Base-by-base conservation (phyloP, 53 echinoderm and acorn worm species). In the Echinometra lucunter region DNA sequence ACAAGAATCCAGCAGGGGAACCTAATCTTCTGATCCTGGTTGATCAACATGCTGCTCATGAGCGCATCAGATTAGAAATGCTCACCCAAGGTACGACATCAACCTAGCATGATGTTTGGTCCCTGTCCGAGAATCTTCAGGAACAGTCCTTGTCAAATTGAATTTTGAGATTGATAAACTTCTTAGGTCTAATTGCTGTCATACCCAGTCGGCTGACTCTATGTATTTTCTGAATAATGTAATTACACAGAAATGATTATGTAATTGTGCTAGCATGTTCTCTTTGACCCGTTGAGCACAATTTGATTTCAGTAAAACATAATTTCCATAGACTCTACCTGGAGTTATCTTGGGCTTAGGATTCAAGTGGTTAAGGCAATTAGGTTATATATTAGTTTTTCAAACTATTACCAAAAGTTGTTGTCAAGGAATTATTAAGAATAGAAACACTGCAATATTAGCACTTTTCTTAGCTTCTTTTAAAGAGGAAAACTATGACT, bases 41-140 rank as follows among this genome's bases (percentile, higher is more conserved):
- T 44, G 99, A 99, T 93, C 99, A 99, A 88, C 99, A 99, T 96
- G 99, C 99, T 92, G 99, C 99, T 1, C 99, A 99, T 93, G 99
- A 99, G 70, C 95, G 99, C 89, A 91, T 99, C 32, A 95, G 99
- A 55, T 96, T 99, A 37, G 99, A 99, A 57, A 96, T 96, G 93
- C 97, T 99, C 12, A 95, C 94, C 56, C 74, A 95, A 95, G 97
- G 98, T 98, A 94, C 9, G 90, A 8, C 10, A 56, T 28, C 30
- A 25, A 27, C 27, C 45, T 80, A 63, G 23, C 63, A 23, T 63
- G 63, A 63, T 60, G 23, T 60, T 2, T 21, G 23, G 23, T 60
- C 60, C 4, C 1, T 60, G 19, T 17, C 2, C 18, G 21, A 18
- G 0, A 60, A 19, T 60, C 23, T 60, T 60, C 23, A 60, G 19